Conservation (phyloP, 2,113 vertebrate species). For the Mixornis gularis region DNA sequence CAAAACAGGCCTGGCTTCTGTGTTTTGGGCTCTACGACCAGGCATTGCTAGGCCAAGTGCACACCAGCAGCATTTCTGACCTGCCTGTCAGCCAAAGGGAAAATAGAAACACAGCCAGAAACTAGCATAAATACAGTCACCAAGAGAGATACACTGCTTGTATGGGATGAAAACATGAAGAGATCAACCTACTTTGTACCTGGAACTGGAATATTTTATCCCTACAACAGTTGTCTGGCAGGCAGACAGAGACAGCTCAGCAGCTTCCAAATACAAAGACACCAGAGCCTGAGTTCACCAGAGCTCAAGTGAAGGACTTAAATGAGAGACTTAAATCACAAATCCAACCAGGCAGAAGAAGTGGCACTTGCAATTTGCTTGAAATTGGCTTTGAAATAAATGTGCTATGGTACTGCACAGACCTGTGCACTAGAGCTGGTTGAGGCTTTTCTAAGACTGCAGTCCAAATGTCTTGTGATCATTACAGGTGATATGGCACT, state of each 20-base stretch:
- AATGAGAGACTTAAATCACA: not conserved
- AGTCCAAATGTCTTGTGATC: not conserved
- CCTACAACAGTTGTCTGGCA: not conserved
- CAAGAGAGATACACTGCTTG: not conserved
- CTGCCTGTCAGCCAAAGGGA: not conserved
- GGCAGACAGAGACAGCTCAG: not conserved
- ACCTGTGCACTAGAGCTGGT: not conserved
- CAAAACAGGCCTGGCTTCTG: not conserved
- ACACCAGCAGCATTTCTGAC: not conserved
- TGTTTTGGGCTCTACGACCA: not conserved
- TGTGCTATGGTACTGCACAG: not conserved
- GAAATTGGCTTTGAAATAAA: not conserved
- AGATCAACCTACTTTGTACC: not conserved
- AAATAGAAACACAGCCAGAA: not conserved
- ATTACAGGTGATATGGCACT: not conserved
- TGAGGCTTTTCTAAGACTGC: not conserved
- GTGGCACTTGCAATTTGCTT: not conserved
- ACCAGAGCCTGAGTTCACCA: not conserved
- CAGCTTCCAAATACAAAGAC: not conserved
- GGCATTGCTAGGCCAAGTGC: not conserved
- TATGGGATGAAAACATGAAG: not conserved
- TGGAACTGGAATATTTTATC: not conserved
- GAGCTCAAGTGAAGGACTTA: not conserved
- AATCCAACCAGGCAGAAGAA: not conserved
- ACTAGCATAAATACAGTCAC: not conserved